These are phyloP conservation scores for Machaerirhynchus nigripectus DNA, from an alignment of 2,113 vertebrate genomes.

Conservation along the genomic window DNA sequence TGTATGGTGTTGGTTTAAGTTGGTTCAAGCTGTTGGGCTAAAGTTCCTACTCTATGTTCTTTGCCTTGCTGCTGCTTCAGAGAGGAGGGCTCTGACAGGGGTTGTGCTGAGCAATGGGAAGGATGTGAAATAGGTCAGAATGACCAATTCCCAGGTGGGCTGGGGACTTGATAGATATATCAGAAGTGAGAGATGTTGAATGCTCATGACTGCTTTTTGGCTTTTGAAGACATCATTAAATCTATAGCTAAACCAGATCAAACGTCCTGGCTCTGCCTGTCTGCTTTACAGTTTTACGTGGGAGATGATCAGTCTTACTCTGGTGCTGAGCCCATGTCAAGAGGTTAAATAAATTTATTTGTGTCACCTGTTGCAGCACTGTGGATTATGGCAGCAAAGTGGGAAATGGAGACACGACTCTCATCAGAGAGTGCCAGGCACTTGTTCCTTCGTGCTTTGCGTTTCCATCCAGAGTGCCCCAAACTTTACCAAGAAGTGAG, in stretches of 20 bases:
- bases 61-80: background rate
- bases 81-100: background rate
- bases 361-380: conserved; percentile 71
- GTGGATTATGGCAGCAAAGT: conserved; percentile 98
- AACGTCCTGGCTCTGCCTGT: background rate
- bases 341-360: background rate
- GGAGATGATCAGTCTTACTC: background rate
- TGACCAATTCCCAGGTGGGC: background rate
- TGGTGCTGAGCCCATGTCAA: background rate
- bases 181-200: background rate
- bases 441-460: conserved; percentile 91
- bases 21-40: background rate
- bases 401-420: conserved; percentile 90
- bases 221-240: background rate
- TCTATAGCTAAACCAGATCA: background rate
- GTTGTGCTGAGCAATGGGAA: background rate
- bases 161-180: background rate
- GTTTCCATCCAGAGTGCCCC: conserved; percentile 89
- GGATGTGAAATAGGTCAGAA: background rate
- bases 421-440: conserved; percentile 94
- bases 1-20: background rate
- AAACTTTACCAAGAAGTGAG: conserved; percentile 94
- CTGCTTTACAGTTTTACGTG: background rate
- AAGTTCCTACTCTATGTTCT: background rate
- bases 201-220: background rate